Evolutionary conservation across 2,888 invertebrate species (phyloP).

Genomic region (Erebia aethiops): DNA sequence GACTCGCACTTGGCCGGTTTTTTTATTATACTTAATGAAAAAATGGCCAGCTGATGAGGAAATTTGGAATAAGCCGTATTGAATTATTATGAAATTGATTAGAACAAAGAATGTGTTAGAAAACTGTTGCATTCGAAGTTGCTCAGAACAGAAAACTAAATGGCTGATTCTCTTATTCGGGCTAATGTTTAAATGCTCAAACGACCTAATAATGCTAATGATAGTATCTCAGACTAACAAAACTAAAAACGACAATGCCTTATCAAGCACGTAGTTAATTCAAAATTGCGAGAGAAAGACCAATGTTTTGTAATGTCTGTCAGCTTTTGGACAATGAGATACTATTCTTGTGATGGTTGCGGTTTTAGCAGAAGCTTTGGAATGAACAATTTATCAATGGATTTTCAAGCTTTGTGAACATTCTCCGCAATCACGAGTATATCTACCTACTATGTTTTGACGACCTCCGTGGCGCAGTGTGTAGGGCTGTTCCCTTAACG

Average conservation of each 20-base stretch:
- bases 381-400: conserved; percentile 30
- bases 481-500: no score
- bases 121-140: not conserved
- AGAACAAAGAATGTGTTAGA: no score
- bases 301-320: conserved; percentile 36
- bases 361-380: conserved; percentile 28
- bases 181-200: conserved; percentile 7
- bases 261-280: conserved; percentile 29
- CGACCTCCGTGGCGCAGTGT: no score
- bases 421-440: conserved; percentile 9
- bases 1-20: no score
- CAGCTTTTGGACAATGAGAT: conserved; percentile 35
- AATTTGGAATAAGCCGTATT: not conserved
- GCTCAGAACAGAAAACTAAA: not conserved
- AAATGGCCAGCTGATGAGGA: not conserved
- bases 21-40: no score
- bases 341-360: conserved; percentile 35
- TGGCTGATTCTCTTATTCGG: not conserved
- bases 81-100: no score
- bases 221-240: conserved; percentile 31
- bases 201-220: conserved; percentile 29
- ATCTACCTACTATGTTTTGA: no score
- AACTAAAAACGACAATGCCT: conserved; percentile 27
- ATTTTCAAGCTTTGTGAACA: conserved; percentile 26
- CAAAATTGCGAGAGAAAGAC: conserved; percentile 36